Base-by-base conservation (phyloP, 2,888 invertebrate species). In the Melanargia galathea region DNA sequence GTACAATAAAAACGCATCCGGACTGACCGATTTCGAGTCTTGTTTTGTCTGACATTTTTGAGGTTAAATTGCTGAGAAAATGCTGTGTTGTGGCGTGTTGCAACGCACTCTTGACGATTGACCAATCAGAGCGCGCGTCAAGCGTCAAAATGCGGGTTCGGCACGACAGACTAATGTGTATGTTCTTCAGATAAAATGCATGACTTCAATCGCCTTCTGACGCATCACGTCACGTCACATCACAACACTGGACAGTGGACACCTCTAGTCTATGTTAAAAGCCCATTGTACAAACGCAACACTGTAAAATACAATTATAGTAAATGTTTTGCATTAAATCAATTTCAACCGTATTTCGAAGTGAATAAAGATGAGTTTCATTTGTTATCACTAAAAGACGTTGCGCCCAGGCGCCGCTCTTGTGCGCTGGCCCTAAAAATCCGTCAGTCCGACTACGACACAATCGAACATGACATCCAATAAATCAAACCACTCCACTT, bases 401-500 rank as follows among this genome's bases (percentile, higher is more conserved):
- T 8, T 6, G 30, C 30, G 30, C 3, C 30, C 8, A n/a, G n/a
- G n/a, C n/a, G n/a, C n/a, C n/a, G n/a, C n/a, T n/a, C n/a, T n/a
- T n/a, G n/a, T n/a, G n/a, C n/a, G n/a, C n/a, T n/a, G n/a, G n/a
- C 30, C 6, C 30, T 30, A 30, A 30, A 24, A 8, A n/a, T 24
- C 26, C 43, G 26, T 43, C 55, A 55, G n/a, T 24, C 24, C 26
- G 35, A 43, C n/a, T 16, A 24, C 24, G 26, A 16, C 43, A 18
- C 43, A 72, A 76, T 73, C 74, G 76, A 79, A 77, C 73, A 82
- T 81, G 81, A 79, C 82, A 81, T 81, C 73, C 68, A 70, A 76
- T 58, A 73, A 72, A 55, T 73, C 71, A 71, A 73, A 76, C 75
- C 77, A 76, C 75, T 72, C 73, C 71, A 72, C 75, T 73, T 71